phyloP scores from a whole-genome alignment of 2,888 invertebrate genomes.

The Drymonia ruficornis region DNA sequence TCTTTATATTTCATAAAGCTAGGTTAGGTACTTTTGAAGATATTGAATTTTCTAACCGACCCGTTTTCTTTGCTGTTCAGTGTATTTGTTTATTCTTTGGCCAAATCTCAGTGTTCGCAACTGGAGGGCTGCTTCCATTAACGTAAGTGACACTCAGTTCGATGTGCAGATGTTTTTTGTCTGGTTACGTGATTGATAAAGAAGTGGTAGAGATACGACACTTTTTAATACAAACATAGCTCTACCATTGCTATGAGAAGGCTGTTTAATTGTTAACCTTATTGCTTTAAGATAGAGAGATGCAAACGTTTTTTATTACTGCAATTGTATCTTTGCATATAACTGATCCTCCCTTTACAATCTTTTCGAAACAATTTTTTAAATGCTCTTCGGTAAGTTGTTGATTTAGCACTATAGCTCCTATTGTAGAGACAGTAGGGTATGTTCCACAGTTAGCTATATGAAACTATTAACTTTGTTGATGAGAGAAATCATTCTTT shows the following conservation, averaged over 20 bases:
- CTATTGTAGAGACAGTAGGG: slow-evolving; percentile 4
- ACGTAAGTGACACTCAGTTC: slow-evolving; percentile 78
- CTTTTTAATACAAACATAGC: slow-evolving; percentile 48
- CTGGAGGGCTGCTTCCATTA: slow-evolving; percentile 69
- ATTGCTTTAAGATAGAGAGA: slow-evolving; percentile 10
- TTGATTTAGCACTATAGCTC: slow-evolving; percentile 13
- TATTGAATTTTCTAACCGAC: too few species aligned
- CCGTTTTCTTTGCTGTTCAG: too few species aligned
- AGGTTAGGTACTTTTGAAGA: too few species aligned
- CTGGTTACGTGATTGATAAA: slow-evolving; percentile 80
- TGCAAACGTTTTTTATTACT: background rate
- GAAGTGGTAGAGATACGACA: slow-evolving; percentile 75
- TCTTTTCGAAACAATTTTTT: slow-evolving; percentile 33
- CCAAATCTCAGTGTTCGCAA: slow-evolving; percentile 37
- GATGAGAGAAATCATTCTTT: slow-evolving; percentile 47
- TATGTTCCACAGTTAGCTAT: background rate
- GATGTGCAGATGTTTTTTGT: slow-evolving; percentile 76
- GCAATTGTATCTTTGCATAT: slow-evolving; percentile 25
- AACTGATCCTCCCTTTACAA: slow-evolving; percentile 35
- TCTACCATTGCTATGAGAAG: slow-evolving; percentile 14
- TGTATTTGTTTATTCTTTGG: slow-evolving; percentile 46
- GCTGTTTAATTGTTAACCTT: slow-evolving; percentile 27
- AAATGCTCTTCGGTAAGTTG: slow-evolving; percentile 13
- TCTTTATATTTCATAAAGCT: too few species aligned
- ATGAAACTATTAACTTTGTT: slow-evolving; percentile 29